phyloP scores from a whole-genome alignment of 1,140 invertebrate species.

The Radopholus similis region DNA sequence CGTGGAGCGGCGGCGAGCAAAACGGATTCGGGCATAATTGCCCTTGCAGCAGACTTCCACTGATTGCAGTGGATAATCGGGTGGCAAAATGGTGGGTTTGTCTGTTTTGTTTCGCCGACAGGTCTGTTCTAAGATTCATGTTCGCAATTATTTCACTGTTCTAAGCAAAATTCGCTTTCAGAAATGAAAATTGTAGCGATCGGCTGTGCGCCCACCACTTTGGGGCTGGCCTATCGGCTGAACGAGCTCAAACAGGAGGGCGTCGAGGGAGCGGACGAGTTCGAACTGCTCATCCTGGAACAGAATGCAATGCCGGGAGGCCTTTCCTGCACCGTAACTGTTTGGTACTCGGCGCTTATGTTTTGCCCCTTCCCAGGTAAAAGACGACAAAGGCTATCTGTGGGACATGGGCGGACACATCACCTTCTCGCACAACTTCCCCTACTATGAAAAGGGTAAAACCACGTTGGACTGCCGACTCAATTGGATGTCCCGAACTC shows the following conservation, averaged over 20 bases:
- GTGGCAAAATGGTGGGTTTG: no score
- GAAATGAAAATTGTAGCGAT: constrained; percentile 44
- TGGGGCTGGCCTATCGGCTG: constrained; percentile 46
- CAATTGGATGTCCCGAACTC: neutral
- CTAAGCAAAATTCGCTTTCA: no score
- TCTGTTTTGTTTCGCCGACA: no score
- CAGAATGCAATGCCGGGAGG: constrained; percentile 45
- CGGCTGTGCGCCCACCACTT: constrained; percentile 46
- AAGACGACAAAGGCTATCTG: constrained; percentile 58
- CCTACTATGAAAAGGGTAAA: constrained; percentile 55
- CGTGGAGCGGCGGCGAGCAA: no score
- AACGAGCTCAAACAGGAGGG: constrained; percentile 35
- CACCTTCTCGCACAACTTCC: constrained; percentile 58
- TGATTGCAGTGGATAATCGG: no score
- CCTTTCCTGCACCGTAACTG: constrained; percentile 48
- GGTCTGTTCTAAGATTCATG: no score
- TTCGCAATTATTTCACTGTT: no score
- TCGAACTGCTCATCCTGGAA: constrained; percentile 41
- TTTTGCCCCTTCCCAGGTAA: constrained; percentile 19
- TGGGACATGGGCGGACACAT: constrained; percentile 61
- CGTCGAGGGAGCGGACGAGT: constrained; percentile 31
- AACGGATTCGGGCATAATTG: no score
- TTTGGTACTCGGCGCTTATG: neutral
- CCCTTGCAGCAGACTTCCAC: no score
- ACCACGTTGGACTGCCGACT: neutral